phyloP scores from a whole-genome alignment of 2,113 vertebrate genomes.

The Thymallus thymallus region DNA sequence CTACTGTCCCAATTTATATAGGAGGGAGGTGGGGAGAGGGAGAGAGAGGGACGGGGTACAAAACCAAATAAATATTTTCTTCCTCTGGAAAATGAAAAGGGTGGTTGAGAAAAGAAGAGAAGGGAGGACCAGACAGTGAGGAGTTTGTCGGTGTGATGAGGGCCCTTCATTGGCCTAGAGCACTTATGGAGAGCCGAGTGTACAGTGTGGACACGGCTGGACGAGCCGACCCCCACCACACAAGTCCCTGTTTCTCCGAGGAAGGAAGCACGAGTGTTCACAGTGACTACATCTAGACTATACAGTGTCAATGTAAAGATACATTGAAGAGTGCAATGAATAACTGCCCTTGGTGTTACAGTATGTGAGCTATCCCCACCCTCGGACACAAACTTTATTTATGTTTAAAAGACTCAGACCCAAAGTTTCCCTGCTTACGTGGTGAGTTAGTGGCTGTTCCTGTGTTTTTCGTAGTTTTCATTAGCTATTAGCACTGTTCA shows the following conservation, averaged over 20 bases:
- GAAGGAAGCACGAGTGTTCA: conserved; percentile 72
- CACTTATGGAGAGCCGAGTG: conserved; percentile 49
- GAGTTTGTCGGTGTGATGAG: conserved; percentile 68
- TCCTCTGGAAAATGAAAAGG: conserved; percentile 66
- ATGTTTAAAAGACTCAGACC: conserved; percentile 47
- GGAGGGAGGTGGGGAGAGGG: conserved; percentile 21
- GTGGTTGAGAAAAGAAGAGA: conserved; percentile 27
- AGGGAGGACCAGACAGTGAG: conserved; percentile 57
- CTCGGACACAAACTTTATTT: conserved; percentile 60
- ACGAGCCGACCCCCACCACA: conserved; percentile 57
- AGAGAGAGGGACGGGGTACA: conserved; percentile 37
- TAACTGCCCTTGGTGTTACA: conserved; percentile 50
- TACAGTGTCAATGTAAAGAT: conserved; percentile 72
- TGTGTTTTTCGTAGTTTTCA: too few species aligned
- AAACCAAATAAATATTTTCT: conserved; percentile 74
- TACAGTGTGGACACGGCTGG: conserved; percentile 59
- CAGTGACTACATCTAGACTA: conserved; percentile 84
- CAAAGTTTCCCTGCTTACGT: conserved; percentile 25
- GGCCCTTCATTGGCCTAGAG: conserved; percentile 66
- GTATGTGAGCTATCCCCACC: conserved; percentile 46
- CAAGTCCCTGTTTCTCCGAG: conserved; percentile 59
- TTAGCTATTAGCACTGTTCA: too few species aligned
- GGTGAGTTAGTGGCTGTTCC: background rate
- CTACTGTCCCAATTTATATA: conserved; percentile 49
- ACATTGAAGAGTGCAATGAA: conserved; percentile 55